phyloP scores from a whole-genome alignment of 2,113 vertebrate genomes.

The Myotis davidii region DNA sequence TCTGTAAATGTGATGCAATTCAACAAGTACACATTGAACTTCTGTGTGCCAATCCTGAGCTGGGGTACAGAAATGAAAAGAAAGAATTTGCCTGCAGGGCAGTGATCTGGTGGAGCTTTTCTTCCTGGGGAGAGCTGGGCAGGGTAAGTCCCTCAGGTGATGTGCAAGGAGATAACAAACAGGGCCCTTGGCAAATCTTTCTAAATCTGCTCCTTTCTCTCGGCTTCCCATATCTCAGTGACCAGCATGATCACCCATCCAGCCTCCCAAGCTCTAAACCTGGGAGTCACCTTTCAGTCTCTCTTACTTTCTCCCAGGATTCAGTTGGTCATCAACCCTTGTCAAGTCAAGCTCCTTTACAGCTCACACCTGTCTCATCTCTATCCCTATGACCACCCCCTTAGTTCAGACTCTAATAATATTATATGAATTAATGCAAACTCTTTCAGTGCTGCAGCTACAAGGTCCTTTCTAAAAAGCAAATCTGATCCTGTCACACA shows the following conservation, averaged over 20 bases:
- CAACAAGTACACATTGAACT: neutral
- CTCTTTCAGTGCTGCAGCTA: neutral
- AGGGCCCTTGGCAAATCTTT: neutral
- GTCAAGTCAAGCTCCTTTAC: neutral
- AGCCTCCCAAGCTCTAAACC: neutral
- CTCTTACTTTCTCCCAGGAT: neutral
- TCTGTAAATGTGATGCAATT: slow-evolving; percentile 78
- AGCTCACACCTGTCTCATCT: neutral
- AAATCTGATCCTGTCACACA: neutral
- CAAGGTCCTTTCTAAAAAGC: neutral
- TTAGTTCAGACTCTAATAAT: neutral
- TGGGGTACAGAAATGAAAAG: neutral
- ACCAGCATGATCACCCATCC: neutral
- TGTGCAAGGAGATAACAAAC: neutral
- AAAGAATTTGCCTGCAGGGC: neutral
- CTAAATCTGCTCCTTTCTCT: neutral
- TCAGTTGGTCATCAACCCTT: neutral
- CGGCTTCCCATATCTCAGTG: neutral
- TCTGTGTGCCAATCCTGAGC: neutral
- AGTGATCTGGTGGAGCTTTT: neutral
- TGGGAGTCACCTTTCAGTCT: neutral
- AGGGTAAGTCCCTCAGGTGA: neutral
- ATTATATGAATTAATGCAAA: neutral
- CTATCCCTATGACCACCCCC: neutral
- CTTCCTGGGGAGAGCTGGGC: neutral